Conservation (phyloP, 2,113 vertebrate genomes). For the Athene noctua region DNA sequence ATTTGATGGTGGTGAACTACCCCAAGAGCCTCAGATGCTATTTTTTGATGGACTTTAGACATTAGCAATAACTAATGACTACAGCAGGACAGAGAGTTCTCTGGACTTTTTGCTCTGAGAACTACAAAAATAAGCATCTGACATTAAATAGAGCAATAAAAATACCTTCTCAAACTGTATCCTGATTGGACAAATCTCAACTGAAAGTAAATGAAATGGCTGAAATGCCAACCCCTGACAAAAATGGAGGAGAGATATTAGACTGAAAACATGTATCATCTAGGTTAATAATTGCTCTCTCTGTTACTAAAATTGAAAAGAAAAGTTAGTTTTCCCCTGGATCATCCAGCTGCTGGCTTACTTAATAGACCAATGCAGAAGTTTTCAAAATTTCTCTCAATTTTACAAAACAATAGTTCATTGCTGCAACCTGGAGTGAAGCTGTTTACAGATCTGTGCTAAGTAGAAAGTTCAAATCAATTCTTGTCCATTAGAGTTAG, state of each 20-base stretch:
- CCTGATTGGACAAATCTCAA: constrained; percentile 16
- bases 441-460: constrained; percentile 81
- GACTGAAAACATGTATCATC: constrained; percentile 38
- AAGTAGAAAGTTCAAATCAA: constrained; percentile 86
- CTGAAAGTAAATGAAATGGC: constrained; percentile 34
- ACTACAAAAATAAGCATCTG: background rate
- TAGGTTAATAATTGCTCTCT: constrained; percentile 58
- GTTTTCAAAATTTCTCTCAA: constrained; percentile 73
- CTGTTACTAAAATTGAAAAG: constrained; percentile 58
- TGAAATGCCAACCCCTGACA: constrained; percentile 31
- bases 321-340: constrained; percentile 52
- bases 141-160: background rate
- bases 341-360: constrained; percentile 57
- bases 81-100: background rate
- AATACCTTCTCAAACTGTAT: background rate
- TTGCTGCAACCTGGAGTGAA: constrained; percentile 71
- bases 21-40: background rate
- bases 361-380: constrained; percentile 62
- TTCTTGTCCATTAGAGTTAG: constrained; percentile 87
- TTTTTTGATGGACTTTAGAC: background rate
- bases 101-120: background rate
- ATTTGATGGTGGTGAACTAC: background rate
- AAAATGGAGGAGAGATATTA: constrained; percentile 35
- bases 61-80: background rate
- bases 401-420: constrained; percentile 79